A percentile compares a stretch with the other conserved stretches of the same genome.
Conservation (phyloP, 2,797 vertebrate genomes). For the Muscicapa comitata region DNA sequence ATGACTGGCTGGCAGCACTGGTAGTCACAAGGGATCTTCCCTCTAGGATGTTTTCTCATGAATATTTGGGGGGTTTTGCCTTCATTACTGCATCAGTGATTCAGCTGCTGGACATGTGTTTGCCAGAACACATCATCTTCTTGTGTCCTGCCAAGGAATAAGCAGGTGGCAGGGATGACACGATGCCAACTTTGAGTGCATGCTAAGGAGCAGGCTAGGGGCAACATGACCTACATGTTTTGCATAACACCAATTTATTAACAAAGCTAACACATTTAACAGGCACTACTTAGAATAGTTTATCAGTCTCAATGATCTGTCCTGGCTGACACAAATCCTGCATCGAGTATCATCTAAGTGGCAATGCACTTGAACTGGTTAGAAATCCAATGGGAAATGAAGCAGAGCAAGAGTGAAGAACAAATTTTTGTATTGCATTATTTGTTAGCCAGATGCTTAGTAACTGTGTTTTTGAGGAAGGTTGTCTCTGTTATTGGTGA, state of each 20-base stretch:
- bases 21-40: background rate
- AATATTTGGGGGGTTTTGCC: background rate
- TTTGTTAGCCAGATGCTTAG: background rate
- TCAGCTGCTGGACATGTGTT: background rate
- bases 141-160: background rate
- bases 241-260: background rate
- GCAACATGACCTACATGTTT: background rate
- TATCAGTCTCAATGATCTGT: background rate
- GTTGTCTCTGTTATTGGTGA: background rate
- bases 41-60: background rate
- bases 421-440: background rate
- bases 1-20: background rate
- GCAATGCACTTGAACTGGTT: background rate
- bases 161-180: constrained; percentile 21
- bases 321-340: background rate
- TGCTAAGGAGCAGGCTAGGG: background rate
- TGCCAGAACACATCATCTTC: constrained; percentile 17
- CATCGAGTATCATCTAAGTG: background rate
- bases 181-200: background rate
- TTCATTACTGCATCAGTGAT: background rate
- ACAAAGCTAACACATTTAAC: background rate
- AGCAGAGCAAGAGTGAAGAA: background rate
- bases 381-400: background rate
- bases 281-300: background rate
- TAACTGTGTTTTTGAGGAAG: background rate